Base-by-base conservation (phyloP, 1,140 invertebrate genomes). In the Eulimnadia texana region DNA sequence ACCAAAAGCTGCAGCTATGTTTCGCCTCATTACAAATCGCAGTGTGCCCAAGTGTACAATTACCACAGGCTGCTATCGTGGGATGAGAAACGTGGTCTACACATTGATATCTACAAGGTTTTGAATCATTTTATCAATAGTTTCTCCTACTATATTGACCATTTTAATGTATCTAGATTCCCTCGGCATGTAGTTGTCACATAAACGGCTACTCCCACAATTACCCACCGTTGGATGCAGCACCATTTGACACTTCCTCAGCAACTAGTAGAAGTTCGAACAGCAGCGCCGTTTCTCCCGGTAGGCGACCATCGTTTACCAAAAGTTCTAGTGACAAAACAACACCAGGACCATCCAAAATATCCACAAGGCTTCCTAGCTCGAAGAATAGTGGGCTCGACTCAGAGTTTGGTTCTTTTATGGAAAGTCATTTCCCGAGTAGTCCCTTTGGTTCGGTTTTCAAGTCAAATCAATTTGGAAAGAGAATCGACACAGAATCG, bases 51-150 rank as follows among this genome's bases (percentile, higher is more conserved):
- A 78, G 82, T 91, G 0, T 88, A 87, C 70, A 90, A 89, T 69
- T 90, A 90, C 67, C 88, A 92, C 69, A 77, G 88, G n/a, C 74
- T 91, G 3, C 67, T 91, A 0, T 88, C 86, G 0, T 92, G 88
- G 85, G 86, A 90, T 68, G 82, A 84, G 50, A 80, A 82, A 29
- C 77, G 83, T 25, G 88, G 88, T 6, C 75, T 91, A 1, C 87
- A 90, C 65, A 87, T 90, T 78, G 88, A 91, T 69, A 86, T 89
- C 49, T 90, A 89, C 68, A 89, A 89, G 78, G 81, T 82, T 68
- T 56, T 27, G 10, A 55, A 55, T n/a, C 11, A 47, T 11, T 11
- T 47, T 11, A n/a, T 47, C 0, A n/a, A 47, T 47, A 47, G 23
- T 51, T 51, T 9, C 50, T 20, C 23, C 16, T 52, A 11, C 19